Percentiles rank a stretch among this genome's conserved stretches.
These are phyloP conservation scores for Porites cylindrica DNA, from an alignment of 92 coral and sea anemone genomes.

Conservation along the genomic window DNA sequence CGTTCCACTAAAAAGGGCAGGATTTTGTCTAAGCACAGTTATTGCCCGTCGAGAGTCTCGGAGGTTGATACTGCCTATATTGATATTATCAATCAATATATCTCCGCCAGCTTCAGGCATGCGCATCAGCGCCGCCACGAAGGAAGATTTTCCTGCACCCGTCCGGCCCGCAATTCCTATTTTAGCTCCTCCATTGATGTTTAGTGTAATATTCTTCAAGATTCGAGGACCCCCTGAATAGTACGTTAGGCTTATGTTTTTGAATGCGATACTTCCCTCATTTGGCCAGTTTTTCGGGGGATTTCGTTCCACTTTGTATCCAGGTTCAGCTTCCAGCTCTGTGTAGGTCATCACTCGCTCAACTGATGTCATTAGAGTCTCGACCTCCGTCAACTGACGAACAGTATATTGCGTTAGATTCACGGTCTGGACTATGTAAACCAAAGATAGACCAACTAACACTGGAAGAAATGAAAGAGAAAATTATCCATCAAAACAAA, in stretches of 20 bases:
- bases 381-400: not conserved
- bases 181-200: not conserved
- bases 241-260: not conserved
- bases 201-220: not conserved
- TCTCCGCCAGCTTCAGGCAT: conserved; percentile 28
- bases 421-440: no score
- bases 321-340: not conserved
- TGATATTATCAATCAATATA: conserved; percentile 16
- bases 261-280: not conserved
- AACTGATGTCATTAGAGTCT: not conserved
- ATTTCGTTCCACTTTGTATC: not conserved
- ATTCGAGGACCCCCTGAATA: not conserved
- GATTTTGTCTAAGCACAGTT: conserved; percentile 78
- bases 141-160: not conserved
- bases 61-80: conserved; percentile 36
- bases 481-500: no score
- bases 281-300: not conserved
- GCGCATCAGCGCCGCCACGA: conserved; percentile 25
- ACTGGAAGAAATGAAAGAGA: no score
- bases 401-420: no score
- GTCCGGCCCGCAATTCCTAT: not conserved
- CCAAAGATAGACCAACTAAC: no score
- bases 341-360: not conserved
- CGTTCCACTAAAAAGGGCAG: conserved; percentile 76
- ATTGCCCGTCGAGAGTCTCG: conserved; percentile 77